A percentile compares a stretch with the other conserved stretches of the same genome.
Conservation (phyloP, 2,797 vertebrate genomes). For the Acanthis flammea region DNA sequence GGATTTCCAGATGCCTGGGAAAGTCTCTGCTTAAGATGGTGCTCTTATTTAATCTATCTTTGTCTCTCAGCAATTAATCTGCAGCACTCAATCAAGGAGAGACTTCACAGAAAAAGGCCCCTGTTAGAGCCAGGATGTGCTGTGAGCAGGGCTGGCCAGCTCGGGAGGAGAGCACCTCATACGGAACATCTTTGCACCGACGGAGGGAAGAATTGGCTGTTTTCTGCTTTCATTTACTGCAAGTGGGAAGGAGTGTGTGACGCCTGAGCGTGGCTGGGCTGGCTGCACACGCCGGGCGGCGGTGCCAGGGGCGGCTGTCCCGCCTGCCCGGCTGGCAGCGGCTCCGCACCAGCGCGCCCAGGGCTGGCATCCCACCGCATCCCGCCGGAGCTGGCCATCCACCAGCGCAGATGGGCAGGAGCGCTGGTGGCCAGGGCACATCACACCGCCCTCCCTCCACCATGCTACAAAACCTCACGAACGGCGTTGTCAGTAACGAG, state of each 20-base stretch:
- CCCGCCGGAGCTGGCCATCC: not conserved
- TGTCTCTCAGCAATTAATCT: not conserved
- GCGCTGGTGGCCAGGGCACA: not conserved
- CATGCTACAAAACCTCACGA: not conserved
- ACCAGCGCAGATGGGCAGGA: conserved; percentile 13
- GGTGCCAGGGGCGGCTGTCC: not conserved
- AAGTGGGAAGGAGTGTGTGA: not conserved
- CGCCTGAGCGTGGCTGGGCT: rapidly evolving
- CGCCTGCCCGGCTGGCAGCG: not conserved
- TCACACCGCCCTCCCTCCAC: not conserved
- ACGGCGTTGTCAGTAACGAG: rapidly evolving
- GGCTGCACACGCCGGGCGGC: rapidly evolving
- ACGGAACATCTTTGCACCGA: not conserved
- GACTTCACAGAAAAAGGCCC: not conserved
- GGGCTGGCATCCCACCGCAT: not conserved
- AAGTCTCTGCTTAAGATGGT: not conserved
- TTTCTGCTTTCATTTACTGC: not conserved
- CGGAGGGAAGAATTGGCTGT: not conserved
- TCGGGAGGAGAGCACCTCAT: not conserved
- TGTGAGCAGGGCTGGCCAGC: not conserved
- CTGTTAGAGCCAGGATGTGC: not conserved
- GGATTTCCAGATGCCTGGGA: not conserved
- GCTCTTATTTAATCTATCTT: not conserved
- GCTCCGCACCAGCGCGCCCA: not conserved
- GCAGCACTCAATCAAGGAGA: not conserved